Evolutionary conservation across 2,888 invertebrate genomes (phyloP).

Genomic region (Teleiodes luculella): DNA sequence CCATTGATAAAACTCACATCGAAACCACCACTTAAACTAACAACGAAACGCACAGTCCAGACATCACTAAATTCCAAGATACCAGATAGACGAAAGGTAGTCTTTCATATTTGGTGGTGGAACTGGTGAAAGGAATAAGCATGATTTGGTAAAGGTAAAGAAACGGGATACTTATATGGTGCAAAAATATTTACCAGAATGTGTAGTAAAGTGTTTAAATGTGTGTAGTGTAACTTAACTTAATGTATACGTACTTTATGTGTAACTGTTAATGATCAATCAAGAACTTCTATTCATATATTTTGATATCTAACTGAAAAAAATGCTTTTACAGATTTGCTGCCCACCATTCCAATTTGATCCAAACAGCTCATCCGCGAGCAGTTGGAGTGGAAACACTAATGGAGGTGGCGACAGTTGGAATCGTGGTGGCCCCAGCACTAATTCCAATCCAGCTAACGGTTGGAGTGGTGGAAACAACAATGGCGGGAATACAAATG

Average conservation of each 20-base stretch:
- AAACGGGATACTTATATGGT: neutral
- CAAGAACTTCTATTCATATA: no score
- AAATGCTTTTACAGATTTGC: constrained; percentile 78
- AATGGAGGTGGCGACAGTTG: neutral
- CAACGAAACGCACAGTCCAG: neutral
- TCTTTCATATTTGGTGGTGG: neutral
- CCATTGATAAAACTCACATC: neutral
- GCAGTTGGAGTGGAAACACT: neutral
- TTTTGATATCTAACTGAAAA: no score
- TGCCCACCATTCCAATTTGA: constrained; percentile 58
- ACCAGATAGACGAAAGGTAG: neutral
- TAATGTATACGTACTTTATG: no score
- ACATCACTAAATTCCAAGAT: neutral
- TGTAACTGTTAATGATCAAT: no score
- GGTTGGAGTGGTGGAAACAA: neutral
- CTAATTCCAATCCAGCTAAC: neutral
- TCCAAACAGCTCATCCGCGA: neutral
- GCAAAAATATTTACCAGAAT: no score
- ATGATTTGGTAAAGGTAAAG: neutral
- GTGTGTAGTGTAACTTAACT: no score
- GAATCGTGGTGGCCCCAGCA: neutral
- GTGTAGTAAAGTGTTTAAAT: no score
- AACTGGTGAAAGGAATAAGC: neutral
- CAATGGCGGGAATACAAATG: neutral
- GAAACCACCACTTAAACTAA: neutral